Evolutionary conservation across 2,797 vertebrate genomes (phyloP).

Genomic region (Halcyon badia): DNA sequence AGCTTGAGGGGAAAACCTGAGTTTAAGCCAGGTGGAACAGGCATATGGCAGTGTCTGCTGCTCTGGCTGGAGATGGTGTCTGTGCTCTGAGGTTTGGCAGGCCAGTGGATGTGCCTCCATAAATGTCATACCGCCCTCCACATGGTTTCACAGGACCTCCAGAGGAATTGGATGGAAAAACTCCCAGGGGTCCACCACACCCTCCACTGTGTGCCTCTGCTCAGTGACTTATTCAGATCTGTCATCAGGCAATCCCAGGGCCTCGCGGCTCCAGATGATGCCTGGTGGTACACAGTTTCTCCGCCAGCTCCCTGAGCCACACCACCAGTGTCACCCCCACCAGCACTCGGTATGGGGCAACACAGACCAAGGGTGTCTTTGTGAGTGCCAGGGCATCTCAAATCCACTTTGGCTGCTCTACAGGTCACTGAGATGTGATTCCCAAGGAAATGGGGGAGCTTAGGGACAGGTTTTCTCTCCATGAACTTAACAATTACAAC

Average conservation of each 20-base stretch:
- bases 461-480: neutral
- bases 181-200: neutral
- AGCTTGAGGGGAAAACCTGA: neutral
- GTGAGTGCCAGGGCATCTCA: neutral
- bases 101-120: neutral
- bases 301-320: accelerated
- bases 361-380: neutral
- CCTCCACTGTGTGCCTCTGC: neutral
- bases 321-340: accelerated
- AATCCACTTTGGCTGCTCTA: neutral
- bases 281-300: neutral
- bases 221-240: neutral
- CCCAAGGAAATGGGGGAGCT: neutral
- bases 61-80: neutral
- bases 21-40: neutral
- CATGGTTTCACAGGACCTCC: neutral
- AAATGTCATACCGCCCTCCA: neutral
- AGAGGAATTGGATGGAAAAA: neutral
- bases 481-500: accelerated
- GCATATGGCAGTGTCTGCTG: neutral
- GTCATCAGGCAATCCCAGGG: neutral
- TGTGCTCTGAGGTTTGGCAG: neutral
- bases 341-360: neutral
- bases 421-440: neutral
- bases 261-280: neutral